Percentiles rank a stretch among this genome's conserved stretches.
These are phyloP conservation scores for Parnassius mnemosyne DNA, from an alignment of 2,888 invertebrate species.

Conservation along the genomic window DNA sequence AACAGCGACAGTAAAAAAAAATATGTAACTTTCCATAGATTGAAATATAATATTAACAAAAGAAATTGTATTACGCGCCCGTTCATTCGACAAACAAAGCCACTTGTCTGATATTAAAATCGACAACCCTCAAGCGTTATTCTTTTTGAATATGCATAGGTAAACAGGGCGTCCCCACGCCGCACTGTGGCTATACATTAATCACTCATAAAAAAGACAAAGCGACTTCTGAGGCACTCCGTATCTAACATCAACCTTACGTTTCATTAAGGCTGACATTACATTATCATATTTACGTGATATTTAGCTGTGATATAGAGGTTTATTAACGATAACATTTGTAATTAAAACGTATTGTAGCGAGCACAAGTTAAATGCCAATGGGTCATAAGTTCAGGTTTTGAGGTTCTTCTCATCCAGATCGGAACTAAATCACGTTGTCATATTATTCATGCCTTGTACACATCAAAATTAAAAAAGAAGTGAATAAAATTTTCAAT, in stretches of 20 bases:
- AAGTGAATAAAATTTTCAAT: too few species aligned
- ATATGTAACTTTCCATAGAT: too few species aligned
- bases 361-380: too few species aligned
- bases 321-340: neutral
- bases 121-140: slow-evolving; percentile 38
- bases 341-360: too few species aligned
- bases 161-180: slow-evolving; percentile 44
- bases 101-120: slow-evolving; percentile 33
- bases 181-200: slow-evolving; percentile 53
- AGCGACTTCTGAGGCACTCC: slow-evolving; percentile 54
- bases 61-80: slow-evolving; percentile 15
- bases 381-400: too few species aligned
- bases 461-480: too few species aligned
- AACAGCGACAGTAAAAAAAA: too few species aligned
- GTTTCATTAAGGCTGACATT: slow-evolving; percentile 48
- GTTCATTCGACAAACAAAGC: slow-evolving; percentile 31
- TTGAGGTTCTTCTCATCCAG: too few species aligned
- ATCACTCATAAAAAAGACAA: slow-evolving; percentile 80
- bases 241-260: slow-evolving; percentile 68
- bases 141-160: slow-evolving; percentile 63
- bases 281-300: slow-evolving; percentile 31
- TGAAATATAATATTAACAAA: slow-evolving; percentile 1
- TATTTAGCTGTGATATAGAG: neutral
- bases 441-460: too few species aligned
- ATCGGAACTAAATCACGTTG: too few species aligned